These are phyloP conservation scores for Drosophila insularis DNA, from an alignment of 1,140 invertebrate genomes.

Conservation along the genomic window DNA sequence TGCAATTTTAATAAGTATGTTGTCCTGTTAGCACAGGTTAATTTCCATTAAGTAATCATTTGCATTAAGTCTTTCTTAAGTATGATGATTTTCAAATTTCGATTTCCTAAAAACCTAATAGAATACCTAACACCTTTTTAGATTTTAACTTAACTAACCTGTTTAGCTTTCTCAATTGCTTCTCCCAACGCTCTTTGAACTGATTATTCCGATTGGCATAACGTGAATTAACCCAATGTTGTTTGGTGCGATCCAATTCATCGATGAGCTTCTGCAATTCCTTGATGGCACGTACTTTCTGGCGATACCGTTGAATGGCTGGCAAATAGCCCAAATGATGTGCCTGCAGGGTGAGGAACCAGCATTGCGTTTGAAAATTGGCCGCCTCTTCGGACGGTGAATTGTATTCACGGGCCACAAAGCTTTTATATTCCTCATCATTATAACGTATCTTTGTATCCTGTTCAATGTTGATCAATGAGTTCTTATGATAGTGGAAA, in stretches of 20 bases:
- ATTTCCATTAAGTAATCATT: no score
- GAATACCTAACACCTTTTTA: neutral
- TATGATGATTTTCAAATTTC: no score
- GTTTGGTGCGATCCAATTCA: constrained; percentile 91
- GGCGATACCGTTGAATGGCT: constrained; percentile 93
- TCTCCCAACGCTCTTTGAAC: constrained; percentile 92
- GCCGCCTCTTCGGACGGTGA: constrained; percentile 69
- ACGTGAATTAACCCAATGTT: constrained; percentile 91
- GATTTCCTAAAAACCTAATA: no score
- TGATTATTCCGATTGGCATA: constrained; percentile 90
- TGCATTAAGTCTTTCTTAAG: no score
- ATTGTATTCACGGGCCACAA: constrained; percentile 83
- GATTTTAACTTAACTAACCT: constrained; percentile 79
- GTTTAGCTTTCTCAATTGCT: constrained; percentile 88
- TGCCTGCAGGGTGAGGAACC: constrained; percentile 96
- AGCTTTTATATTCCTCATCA: constrained; percentile 90
- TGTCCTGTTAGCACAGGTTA: no score
- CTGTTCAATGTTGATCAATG: constrained; percentile 90
- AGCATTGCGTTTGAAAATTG: constrained; percentile 98
- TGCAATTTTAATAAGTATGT: no score
- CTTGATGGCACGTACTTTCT: constrained; percentile 90
- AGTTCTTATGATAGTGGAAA: constrained; percentile 93
- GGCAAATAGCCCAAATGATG: constrained; percentile 96
- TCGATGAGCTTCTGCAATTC: constrained; percentile 96
- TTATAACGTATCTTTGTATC: constrained; percentile 93